Evolutionary conservation across 2,888 invertebrate species (phyloP).

Genomic region (Calliopum simillimum): DNA sequence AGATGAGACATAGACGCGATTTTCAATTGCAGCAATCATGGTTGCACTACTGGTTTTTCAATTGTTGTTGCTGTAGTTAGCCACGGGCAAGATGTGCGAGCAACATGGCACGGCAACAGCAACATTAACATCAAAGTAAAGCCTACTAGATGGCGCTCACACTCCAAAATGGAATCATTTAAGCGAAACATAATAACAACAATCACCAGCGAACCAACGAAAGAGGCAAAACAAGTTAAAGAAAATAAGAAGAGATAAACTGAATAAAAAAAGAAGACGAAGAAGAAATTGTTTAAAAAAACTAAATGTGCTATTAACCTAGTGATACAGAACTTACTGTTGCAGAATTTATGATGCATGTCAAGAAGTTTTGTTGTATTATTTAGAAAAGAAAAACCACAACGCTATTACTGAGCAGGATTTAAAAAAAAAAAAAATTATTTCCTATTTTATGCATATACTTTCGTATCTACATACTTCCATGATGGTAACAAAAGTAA

Average conservation of each 20-base stretch:
- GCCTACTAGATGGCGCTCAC: background rate
- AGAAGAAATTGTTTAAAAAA: background rate
- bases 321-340: slow-evolving; percentile 60
- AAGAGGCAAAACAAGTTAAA: too few species aligned
- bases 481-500: too few species aligned
- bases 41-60: background rate
- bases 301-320: slow-evolving; percentile 67
- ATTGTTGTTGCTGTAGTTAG: slow-evolving; percentile 6
- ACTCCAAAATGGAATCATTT: too few species aligned
- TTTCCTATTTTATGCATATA: background rate
- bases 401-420: background rate
- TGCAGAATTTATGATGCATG: slow-evolving; percentile 1
- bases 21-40: too few species aligned
- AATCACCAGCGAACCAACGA: too few species aligned
- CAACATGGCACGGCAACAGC: background rate
- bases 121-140: background rate
- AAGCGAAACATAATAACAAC: too few species aligned
- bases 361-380: background rate
- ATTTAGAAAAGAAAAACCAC: slow-evolving; percentile 3
- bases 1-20: background rate
- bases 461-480: too few species aligned
- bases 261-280: background rate
- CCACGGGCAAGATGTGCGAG: background rate
- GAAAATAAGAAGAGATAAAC: too few species aligned
- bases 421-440: background rate